Evolutionary conservation across 2,797 vertebrate genomes (phyloP).

Genomic region (Sylvilagus floridanus): DNA sequence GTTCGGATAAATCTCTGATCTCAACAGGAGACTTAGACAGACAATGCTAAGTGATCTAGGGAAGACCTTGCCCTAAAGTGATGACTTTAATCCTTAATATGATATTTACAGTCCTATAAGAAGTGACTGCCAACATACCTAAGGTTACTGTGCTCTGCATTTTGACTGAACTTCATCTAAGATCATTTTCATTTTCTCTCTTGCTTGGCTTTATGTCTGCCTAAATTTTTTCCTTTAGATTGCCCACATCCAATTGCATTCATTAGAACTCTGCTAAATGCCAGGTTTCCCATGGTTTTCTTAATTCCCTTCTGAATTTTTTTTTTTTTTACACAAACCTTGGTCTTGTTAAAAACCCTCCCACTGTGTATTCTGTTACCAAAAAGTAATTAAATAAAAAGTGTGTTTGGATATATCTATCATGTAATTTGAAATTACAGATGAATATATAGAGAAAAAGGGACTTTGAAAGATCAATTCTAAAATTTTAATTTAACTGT

Average conservation of each 20-base stretch:
- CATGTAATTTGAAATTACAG: slow-evolving; percentile 89
- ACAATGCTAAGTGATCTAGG: neutral
- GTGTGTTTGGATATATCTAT: slow-evolving; percentile 86
- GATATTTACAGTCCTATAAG: neutral
- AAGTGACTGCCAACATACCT: neutral
- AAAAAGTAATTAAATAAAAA: slow-evolving; percentile 89
- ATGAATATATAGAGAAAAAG: slow-evolving; percentile 84
- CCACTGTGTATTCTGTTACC: slow-evolving; percentile 85
- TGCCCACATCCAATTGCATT: slow-evolving; percentile 82
- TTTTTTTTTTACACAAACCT: slow-evolving; percentile 79
- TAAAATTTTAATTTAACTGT: slow-evolving; percentile 88
- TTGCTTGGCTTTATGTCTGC: slow-evolving; percentile 67
- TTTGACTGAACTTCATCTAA: slow-evolving; percentile 53
- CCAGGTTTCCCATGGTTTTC: slow-evolving; percentile 84
- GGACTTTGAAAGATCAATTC: slow-evolving; percentile 89
- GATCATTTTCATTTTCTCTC: slow-evolving; percentile 34
- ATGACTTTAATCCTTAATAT: neutral
- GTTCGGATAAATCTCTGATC: neutral
- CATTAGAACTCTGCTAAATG: slow-evolving; percentile 76
- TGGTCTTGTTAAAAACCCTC: slow-evolving; percentile 86
- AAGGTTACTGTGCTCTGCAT: neutral
- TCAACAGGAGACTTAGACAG: neutral
- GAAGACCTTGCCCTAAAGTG: neutral
- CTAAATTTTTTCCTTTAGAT: slow-evolving; percentile 80
- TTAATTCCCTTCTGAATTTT: slow-evolving; percentile 81